Evolutionary conservation across 2,113 vertebrate species (phyloP).

Genomic region (Phaetusa simplex): DNA sequence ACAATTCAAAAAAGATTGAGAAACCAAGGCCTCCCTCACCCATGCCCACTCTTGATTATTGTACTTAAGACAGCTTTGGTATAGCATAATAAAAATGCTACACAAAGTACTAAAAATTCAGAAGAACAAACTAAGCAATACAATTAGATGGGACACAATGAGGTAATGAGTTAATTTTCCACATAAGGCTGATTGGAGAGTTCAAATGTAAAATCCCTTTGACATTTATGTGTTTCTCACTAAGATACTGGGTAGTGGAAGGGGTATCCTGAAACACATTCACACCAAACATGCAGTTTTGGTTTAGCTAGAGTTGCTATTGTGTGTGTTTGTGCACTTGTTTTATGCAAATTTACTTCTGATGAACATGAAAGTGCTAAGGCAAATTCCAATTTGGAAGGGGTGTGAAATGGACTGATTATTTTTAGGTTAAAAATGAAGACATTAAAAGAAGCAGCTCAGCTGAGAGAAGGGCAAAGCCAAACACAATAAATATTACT

Average conservation of each 20-base stretch:
- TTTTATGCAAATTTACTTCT: not conserved
- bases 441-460: not conserved
- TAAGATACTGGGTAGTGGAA: not conserved
- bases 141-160: not conserved
- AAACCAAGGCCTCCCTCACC: not conserved
- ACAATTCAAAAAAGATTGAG: not conserved
- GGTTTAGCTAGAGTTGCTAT: not conserved
- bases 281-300: not conserved
- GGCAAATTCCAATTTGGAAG: not conserved
- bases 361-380: not conserved
- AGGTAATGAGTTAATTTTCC: conserved; percentile 10
- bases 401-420: not conserved
- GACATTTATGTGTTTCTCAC: not conserved
- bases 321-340: not conserved
- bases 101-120: not conserved
- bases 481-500: not conserved
- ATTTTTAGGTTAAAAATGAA: not conserved
- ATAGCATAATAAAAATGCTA: not conserved
- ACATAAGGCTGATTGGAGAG: not conserved
- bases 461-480: not conserved
- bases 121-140: not conserved
- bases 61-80: conserved; percentile 34
- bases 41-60: not conserved
- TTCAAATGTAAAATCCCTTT: not conserved
- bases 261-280: not conserved